Evolutionary conservation across 53 echinoderm and acorn worm species (phyloP), one percentile per base, ranked within the genome.

Genomic region (Paelopatides confundens): DNA sequence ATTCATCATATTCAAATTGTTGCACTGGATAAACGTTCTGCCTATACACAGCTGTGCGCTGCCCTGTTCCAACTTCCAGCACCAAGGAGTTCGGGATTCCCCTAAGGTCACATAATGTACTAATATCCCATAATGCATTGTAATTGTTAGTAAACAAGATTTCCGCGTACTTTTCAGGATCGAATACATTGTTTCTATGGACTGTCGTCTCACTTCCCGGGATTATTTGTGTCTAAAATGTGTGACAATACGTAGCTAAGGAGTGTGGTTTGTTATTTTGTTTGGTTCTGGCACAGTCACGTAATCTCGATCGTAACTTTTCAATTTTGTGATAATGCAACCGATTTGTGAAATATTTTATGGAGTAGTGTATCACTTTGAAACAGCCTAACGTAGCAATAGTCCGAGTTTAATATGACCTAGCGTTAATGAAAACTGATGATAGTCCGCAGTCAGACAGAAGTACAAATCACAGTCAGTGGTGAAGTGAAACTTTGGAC

Each of bases 71-170:
- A n/a, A n/a, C n/a, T n/a, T n/a, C n/a, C n/a, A n/a, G n/a, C n/a
- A n/a, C n/a, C n/a, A n/a, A n/a, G n/a, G n/a, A n/a, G n/a, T n/a
- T n/a, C n/a, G 43, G 43, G 43, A 12, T 43, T 43, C 12, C 43
- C 43, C 43, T 43, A 12, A 43, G 8, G 43, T 43, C 43, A 43
- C 43, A 43, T 43, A 58, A 39, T 39, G 74, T 40, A 39, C 39
- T 43, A 68, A 2, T 74, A 74, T 74, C 74, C 74, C 74, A 74
- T 35, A 74, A 74, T 74, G 39, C 74, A 18, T 39, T 39, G 39
- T 21, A n/a, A 23, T 6, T 58, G 58, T 58, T 58, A 23, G 58
- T 58, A 58, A 58, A 58, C 58, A 58, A 58, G 17, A 58, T 58
- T 58, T 58, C 58, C 58, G 58, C 58, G 17, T 58, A 58, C n/a